phyloP scores from a whole-genome alignment of 1,140 invertebrate genomes.

The Drosophila eugracilis region DNA sequence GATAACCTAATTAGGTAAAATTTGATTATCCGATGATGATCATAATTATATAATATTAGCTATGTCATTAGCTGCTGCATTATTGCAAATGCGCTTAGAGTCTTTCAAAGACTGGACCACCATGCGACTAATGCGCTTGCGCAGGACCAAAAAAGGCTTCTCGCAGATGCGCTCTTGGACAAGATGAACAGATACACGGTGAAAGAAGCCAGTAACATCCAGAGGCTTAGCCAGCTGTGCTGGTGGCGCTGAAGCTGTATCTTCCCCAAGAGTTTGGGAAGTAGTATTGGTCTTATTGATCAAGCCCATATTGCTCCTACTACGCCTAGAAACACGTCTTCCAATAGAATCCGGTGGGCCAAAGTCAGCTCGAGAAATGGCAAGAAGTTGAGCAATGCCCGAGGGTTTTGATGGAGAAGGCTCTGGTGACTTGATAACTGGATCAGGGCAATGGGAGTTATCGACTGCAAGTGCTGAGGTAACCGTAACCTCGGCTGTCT shows the following conservation, averaged over 20 bases:
- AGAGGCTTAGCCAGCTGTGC: not conserved
- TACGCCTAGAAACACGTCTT: not conserved
- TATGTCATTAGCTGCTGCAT: too few relatives aligned
- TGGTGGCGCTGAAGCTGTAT: too few relatives aligned
- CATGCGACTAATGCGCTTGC: not conserved
- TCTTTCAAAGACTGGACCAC: not conserved
- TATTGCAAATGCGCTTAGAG: not conserved
- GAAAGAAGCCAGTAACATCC: slow-evolving; percentile 2
- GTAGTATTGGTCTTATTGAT: not conserved
- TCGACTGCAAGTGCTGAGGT: not conserved
- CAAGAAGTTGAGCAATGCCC: not conserved
- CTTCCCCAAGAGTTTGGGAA: not conserved
- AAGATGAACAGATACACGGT: not conserved
- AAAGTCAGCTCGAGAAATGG: not conserved
- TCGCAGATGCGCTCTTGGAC: not conserved
- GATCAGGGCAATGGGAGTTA: not conserved
- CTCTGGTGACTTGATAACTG: not conserved
- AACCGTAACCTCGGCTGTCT: not conserved
- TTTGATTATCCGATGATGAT: too few relatives aligned
- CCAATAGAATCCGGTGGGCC: not conserved
- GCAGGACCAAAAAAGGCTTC: not conserved
- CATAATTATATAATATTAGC: too few relatives aligned
- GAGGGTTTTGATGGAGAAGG: too few relatives aligned
- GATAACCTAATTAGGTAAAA: too few relatives aligned
- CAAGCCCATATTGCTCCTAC: not conserved